These are phyloP conservation scores for Sprattus sprattus DNA, from an alignment of 2,113 vertebrate genomes.

Conservation along the genomic window DNA sequence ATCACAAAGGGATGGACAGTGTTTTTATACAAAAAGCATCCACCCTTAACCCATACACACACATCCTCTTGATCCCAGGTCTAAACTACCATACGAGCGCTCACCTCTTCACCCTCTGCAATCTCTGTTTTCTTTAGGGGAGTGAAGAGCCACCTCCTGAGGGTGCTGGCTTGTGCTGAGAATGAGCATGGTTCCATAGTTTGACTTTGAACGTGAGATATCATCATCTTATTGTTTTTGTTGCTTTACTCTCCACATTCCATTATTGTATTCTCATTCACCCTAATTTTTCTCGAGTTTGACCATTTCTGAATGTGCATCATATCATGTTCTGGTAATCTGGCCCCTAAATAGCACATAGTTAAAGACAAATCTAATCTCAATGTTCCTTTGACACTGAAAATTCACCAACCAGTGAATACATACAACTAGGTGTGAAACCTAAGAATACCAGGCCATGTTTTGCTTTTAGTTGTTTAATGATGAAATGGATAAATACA, in stretches of 20 bases:
- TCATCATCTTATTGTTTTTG: conserved; percentile 74
- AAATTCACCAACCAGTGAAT: too few species aligned
- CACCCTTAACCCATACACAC: conserved; percentile 22
- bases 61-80: conserved; percentile 57
- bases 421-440: too few species aligned
- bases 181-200: conserved; percentile 95
- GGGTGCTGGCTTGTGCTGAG: conserved; percentile 92
- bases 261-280: conserved; percentile 56
- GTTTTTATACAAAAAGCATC: too few species aligned
- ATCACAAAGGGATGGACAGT: too few species aligned
- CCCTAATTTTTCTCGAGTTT: conserved; percentile 50
- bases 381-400: too few species aligned
- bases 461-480: conserved; percentile 10
- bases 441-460: conserved; percentile 27
- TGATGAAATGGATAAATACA: conserved; percentile 15
- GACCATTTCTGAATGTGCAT: conserved; percentile 49
- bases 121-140: conserved; percentile 93
- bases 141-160: conserved; percentile 95
- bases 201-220: conserved; percentile 97
- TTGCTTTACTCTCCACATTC: conserved; percentile 67
- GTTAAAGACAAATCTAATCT: not conserved
- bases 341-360: not conserved
- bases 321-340: conserved; percentile 56
- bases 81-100: conserved; percentile 46
- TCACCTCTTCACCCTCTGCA: conserved; percentile 80